A percentile compares a stretch with the other conserved stretches of the same genome.
These are phyloP conservation scores for Nasonia oneida DNA, from an alignment of 2,888 invertebrate species.

Conservation along the genomic window DNA sequence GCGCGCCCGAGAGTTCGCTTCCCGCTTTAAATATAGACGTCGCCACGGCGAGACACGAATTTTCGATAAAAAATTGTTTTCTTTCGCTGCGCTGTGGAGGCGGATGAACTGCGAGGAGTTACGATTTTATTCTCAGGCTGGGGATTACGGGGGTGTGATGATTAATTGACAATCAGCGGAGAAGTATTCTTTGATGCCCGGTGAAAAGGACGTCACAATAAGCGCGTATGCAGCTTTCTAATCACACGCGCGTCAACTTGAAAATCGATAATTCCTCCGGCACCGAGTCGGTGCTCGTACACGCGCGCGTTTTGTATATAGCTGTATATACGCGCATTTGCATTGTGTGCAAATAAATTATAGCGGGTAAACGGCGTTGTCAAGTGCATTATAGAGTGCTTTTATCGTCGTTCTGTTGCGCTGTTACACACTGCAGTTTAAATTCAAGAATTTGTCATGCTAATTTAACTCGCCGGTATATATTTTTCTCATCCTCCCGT, in stretches of 20 bases:
- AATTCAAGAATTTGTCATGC: conserved; percentile 62
- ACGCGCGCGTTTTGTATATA: not conserved
- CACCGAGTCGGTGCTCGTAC: not conserved
- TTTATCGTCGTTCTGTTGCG: conserved; percentile 53
- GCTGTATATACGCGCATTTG: not conserved
- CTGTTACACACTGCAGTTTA: conserved; percentile 48
- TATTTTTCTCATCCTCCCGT: conserved; percentile 35
- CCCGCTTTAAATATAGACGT: conserved; percentile 44
- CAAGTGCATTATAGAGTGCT: conserved; percentile 60
- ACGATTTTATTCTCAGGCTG: not conserved
- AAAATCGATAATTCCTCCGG: conserved; percentile 1
- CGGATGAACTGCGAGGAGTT: not conserved
- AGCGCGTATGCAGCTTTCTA: not conserved
- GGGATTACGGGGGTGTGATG: not conserved
- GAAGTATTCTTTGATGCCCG: too few species aligned
- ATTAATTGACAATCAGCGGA: not conserved
- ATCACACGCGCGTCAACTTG: conserved; percentile 6
- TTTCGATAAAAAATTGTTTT: conserved; percentile 11
- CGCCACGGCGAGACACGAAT: not conserved
- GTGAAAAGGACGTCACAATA: not conserved
- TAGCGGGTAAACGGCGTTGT: conserved; percentile 58
- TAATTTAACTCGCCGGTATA: conserved; percentile 53
- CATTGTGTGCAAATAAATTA: conserved; percentile 59
- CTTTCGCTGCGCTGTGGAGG: not conserved
- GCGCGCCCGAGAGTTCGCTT: not conserved